These are phyloP conservation scores for Monodelphis domestica DNA, from an alignment of 2,797 vertebrate genomes.

Conservation along the genomic window DNA sequence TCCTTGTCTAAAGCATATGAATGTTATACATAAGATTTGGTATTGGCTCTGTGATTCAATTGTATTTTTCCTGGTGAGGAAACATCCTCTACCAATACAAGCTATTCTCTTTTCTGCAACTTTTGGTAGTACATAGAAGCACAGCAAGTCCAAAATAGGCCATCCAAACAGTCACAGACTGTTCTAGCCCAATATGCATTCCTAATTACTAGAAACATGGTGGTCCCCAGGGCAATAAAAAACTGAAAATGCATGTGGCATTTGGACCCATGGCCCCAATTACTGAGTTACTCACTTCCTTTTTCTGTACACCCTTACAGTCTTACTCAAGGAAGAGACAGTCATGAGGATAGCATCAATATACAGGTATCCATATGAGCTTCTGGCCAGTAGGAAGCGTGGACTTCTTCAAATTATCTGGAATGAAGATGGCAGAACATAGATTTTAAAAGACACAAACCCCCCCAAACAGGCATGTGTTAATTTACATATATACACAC, in stretches of 20 bases:
- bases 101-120: neutral
- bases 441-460: neutral
- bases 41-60: neutral
- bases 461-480: neutral
- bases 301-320: neutral
- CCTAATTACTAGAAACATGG: neutral
- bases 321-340: neutral
- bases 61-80: neutral
- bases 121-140: neutral
- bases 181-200: neutral
- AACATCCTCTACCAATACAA: neutral
- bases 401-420: neutral
- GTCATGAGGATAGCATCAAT: neutral
- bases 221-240: neutral
- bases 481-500: neutral
- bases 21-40: neutral
- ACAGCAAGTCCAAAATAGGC: neutral
- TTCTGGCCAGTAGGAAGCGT: neutral
- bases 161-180: neutral
- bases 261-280: neutral
- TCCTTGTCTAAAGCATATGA: slow-evolving; percentile 18
- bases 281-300: neutral
- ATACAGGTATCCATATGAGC: neutral
- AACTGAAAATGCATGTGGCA: neutral
- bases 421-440: neutral